Evolutionary conservation across 2,113 vertebrate species (phyloP).

Genomic region (Indicator indicator): DNA sequence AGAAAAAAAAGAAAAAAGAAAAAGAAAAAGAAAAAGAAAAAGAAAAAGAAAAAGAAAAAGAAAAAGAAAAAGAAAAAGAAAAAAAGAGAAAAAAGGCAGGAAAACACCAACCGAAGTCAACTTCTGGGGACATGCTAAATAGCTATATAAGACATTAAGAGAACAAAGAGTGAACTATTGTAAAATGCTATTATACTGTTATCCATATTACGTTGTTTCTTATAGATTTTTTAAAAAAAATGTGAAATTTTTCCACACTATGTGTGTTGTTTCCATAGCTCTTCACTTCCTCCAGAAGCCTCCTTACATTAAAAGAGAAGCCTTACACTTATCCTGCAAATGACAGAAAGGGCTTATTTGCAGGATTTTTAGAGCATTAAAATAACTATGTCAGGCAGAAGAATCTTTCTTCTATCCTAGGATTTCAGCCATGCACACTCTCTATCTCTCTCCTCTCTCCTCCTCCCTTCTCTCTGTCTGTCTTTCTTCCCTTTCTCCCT

Average conservation of each 20-base stretch:
- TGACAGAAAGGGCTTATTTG: constrained; percentile 83
- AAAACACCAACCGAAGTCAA: constrained; percentile 87
- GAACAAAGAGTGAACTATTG: constrained; percentile 99
- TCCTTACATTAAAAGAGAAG: constrained; percentile 86
- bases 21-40: too few species aligned
- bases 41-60: too few species aligned
- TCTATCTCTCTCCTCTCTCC: constrained; percentile 11
- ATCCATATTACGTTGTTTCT: constrained; percentile 99
- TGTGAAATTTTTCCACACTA: constrained; percentile 99
- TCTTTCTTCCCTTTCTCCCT: constrained; percentile 62
- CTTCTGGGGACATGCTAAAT: constrained; percentile 93
- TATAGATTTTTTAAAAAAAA: constrained; percentile 99
- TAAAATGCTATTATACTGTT: constrained; percentile 99
- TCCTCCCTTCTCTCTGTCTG: background rate
- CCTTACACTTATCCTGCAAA: constrained; percentile 88
- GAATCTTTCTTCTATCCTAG: constrained; percentile 85
- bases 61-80: too few species aligned
- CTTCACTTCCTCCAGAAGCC: constrained; percentile 90
- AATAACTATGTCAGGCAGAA: constrained; percentile 84
- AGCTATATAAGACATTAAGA: constrained; percentile 96
- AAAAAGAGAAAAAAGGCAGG: constrained; percentile 50
- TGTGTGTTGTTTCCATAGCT: constrained; percentile 95
- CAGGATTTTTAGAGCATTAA: constrained; percentile 87
- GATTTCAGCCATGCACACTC: constrained; percentile 86
- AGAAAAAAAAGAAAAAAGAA: too few species aligned